phyloP scores from a whole-genome alignment of 2,113 vertebrate species.

The Oreochromis niloticus region DNA sequence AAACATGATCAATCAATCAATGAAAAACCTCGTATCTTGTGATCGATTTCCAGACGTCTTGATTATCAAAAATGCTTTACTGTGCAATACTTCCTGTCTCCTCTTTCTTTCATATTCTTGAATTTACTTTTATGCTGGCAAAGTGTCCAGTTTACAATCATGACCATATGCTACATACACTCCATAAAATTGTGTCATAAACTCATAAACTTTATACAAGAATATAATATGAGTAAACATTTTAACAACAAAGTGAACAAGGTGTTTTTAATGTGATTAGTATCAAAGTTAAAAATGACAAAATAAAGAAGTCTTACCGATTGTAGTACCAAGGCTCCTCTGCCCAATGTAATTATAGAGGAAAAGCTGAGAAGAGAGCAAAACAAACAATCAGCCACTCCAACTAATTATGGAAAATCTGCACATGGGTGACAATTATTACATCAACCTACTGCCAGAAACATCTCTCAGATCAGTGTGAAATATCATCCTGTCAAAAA shows the following conservation, averaged over 20 bases:
- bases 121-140: not conserved
- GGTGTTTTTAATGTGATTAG: not conserved
- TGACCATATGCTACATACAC: not conserved
- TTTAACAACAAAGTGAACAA: not conserved
- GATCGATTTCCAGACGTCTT: not conserved
- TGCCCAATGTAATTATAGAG: conserved; percentile 88
- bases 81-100: not conserved
- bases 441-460: not conserved
- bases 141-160: not conserved
- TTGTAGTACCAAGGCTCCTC: conserved; percentile 74
- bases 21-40: not conserved
- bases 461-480: not conserved
- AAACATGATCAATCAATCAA: not conserved
- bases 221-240: not conserved
- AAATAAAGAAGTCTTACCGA: conserved; percentile 67
- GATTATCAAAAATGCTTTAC: not conserved
- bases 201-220: not conserved
- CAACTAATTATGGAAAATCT: not conserved
- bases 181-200: not conserved
- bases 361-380: conserved; percentile 77
- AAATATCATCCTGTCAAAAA: not conserved
- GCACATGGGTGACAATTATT: not conserved
- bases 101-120: not conserved
- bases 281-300: not conserved
- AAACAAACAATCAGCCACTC: not conserved